Evolutionary conservation across 2,888 invertebrate genomes (phyloP), one percentile per base, ranked within the genome.

Genomic region (Chrysotoxum bicinctum): DNA sequence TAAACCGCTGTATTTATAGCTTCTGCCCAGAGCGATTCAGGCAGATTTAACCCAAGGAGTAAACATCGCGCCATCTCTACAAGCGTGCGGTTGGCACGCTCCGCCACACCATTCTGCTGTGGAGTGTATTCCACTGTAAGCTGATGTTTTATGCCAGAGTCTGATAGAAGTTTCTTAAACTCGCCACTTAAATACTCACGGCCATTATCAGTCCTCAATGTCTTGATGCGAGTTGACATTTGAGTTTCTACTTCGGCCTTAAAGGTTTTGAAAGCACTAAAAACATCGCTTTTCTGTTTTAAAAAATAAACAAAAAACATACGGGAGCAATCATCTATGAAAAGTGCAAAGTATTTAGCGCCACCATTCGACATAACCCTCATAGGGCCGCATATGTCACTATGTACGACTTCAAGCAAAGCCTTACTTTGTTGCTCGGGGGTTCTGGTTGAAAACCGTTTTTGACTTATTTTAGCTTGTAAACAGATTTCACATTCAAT

Each of bases 401-500:
- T 37, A 37, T 37, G 37, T 37, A 37, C 37, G 37, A 37, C 4
- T 37, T 37, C 37, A 37, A 37, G 37, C 4, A 37, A 37, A 37
- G 37, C 2, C 37, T 37, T 19, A 50, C 48, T 50, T 23, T 50
- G 52, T 3, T 23, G 26, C 26, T 52, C 52, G n/a, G 9, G 14
- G 4, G 12, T 4, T 26, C 52, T 52, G 19, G 10, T 50, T 26
- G n/a, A 12, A 60, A n/a, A 50, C 1, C 14, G 62, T 62, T 26
- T 66, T 56, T 52, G 45, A 12, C 23, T 45, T 52, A 19, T 69
- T 54, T 37, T 37, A 2, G 37, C 37, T 37, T 37, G 2, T 4
- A 37, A 37, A 37, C 37, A 37, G 1, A 37, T n/a, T 60, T 69
- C 19, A 45, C 62, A 62, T 74, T 66, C 21, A 45, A 66, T 26